Conservation (phyloP, 1,140 invertebrate genomes). For the Bombus confusus region DNA sequence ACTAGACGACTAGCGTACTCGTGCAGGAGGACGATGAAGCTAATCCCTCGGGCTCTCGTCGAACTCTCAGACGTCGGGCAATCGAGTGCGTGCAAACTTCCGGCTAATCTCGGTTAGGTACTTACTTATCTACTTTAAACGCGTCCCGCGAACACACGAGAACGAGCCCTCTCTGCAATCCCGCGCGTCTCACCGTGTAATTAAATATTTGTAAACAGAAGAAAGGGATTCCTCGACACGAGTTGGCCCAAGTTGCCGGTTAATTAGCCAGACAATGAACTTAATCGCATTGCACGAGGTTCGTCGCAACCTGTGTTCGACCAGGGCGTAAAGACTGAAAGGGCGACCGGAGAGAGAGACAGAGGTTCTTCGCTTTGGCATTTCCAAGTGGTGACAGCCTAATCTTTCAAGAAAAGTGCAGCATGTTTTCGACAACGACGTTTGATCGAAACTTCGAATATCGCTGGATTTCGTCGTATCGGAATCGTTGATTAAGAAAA, state of each 20-base stretch:
- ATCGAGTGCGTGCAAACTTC: constrained; percentile 39
- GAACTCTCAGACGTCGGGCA: constrained; percentile 5
- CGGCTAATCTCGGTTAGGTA: constrained; percentile 43
- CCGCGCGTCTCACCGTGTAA: constrained; percentile 69
- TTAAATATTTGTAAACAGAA: constrained; percentile 74
- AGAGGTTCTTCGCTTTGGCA: background rate
- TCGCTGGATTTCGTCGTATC: too few species aligned
- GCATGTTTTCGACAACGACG: background rate
- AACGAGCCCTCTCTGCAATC: constrained; percentile 34
- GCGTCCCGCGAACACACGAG: background rate
- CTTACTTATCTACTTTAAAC: constrained; percentile 40
- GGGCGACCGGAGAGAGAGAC: background rate
- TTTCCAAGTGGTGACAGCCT: background rate
- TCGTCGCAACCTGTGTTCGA: constrained; percentile 15
- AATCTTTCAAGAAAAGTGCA: background rate
- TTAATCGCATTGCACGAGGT: constrained; percentile 67
- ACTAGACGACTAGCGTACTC: too few species aligned
- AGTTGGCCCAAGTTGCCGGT: constrained; percentile 59
- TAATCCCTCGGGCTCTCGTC: constrained; percentile 26
- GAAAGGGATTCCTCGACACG: constrained; percentile 55
- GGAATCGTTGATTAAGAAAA: too few species aligned
- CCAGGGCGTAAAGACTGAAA: background rate
- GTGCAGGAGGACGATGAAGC: background rate
- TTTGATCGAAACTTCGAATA: background rate
- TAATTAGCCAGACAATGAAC: constrained; percentile 77